phyloP scores from a whole-genome alignment of 64 coral and sea anemone species.

The Stichodactyla mertensii region DNA sequence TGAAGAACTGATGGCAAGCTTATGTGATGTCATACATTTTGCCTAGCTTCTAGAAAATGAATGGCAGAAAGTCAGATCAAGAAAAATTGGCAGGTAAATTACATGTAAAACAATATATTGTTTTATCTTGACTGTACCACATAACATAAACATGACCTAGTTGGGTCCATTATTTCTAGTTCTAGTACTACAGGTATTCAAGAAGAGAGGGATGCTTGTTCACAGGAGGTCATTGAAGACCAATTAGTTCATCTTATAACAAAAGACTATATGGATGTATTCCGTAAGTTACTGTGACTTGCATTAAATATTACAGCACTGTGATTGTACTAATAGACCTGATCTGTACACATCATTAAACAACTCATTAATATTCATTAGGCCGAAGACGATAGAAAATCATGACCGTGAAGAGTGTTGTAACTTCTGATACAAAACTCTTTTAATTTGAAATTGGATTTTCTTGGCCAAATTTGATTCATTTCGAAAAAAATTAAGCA shows the following conservation, averaged over 20 bases:
- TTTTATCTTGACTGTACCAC: background rate
- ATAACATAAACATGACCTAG: background rate
- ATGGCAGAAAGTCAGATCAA: conserved; percentile 62
- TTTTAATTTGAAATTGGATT: too few species aligned
- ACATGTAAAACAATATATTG: background rate
- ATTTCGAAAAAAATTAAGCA: too few species aligned
- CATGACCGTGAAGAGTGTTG: too few species aligned
- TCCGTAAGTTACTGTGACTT: conserved; percentile 42
- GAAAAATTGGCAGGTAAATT: conserved; percentile 68
- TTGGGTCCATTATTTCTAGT: background rate
- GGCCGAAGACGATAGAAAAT: too few species aligned
- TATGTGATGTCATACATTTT: background rate
- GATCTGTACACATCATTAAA: too few species aligned
- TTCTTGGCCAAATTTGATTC: too few species aligned
- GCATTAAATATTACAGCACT: background rate
- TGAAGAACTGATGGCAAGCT: too few species aligned
- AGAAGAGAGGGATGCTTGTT: conserved; percentile 54
- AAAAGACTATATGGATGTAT: conserved; percentile 79
- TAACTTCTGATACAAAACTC: too few species aligned
- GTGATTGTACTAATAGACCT: background rate
- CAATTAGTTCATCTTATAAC: conserved; percentile 72
- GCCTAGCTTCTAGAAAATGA: conserved; percentile 74
- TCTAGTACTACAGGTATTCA: background rate
- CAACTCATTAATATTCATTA: too few species aligned
- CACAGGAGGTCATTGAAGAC: conserved; percentile 80